Evolutionary conservation across 2,113 vertebrate species (phyloP), one percentile per base, ranked within the genome.

Genomic region (Ageneiosus marmoratus): DNA sequence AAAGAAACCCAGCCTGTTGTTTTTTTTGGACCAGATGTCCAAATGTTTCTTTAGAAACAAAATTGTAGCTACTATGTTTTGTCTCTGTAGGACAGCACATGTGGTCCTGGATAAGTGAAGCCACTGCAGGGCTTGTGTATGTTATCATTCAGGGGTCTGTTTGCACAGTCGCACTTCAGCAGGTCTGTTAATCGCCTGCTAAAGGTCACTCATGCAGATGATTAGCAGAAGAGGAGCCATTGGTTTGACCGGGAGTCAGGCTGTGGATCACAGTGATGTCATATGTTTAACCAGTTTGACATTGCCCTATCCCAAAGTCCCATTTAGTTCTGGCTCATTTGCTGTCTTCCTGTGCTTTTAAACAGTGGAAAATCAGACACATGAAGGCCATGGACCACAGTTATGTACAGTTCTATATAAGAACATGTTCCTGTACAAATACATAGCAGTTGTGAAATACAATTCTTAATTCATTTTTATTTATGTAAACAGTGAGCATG

Each of bases 201-300:
- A 84, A 89, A 77, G 80, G 27, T 85, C 85, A 86, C 80, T 85
- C 83, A 88, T 83, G 85, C 88, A 87, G 62, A 86, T 88, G 83
- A 88, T 86, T 65, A 82, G 77, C 80, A 58, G 51, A 87, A 82
- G 48, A 74, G 70, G 41, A 51, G 20, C 63, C 53, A 46, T 16
- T 70, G 73, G 80, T 78, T 87, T 89, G 88, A 85, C 85, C 62
- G 88, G 87, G 90, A 88, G 86, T 91, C 88, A 89, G 90, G 51
- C 87, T 80, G 48, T 53, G 73, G 87, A 88, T 86, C 85, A 84
- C 50, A 44, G 85, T 94, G 94, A 95, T 90, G 90, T 94, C 94
- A 95, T 93, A 78, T 94, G 94, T 94, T 94, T 93, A 87, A 90
- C 91, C 88, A 93, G 79, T 81, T 81, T 53, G 56, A 85, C 91